Conservation (phyloP, 2,797 vertebrate genomes). For the Selene dorsalis region DNA sequence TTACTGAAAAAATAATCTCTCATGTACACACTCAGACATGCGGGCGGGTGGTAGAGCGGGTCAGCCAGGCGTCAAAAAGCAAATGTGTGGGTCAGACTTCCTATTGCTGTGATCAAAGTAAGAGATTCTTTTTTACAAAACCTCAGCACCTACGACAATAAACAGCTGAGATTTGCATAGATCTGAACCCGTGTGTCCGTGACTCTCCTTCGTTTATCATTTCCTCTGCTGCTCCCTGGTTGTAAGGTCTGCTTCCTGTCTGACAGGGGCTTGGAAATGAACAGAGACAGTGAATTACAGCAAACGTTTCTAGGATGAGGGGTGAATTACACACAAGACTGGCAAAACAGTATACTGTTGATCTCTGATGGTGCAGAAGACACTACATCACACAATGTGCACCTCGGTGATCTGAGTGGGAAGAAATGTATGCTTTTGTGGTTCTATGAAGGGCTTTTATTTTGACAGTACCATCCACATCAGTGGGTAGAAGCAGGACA, state of each 20-base stretch:
- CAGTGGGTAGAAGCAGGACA: neutral
- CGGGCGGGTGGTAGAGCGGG: too few relatives aligned
- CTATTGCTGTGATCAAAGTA: constrained; percentile 41
- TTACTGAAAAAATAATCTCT: constrained; percentile 36
- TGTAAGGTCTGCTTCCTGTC: constrained; percentile 42
- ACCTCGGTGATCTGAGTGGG: neutral
- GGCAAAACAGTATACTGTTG: neutral
- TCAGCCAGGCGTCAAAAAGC: constrained; percentile 49
- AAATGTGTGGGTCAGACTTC: constrained; percentile 16
- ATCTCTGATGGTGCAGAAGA: neutral
- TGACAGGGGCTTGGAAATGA: constrained; percentile 24
- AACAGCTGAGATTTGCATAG: constrained; percentile 45
- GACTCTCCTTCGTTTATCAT: constrained; percentile 43
- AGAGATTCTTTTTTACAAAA: constrained; percentile 3
- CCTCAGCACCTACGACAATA: constrained; percentile 53
- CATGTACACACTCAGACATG: constrained; percentile 14
- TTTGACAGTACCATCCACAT: neutral
- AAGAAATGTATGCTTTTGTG: neutral
- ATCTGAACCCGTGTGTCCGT: constrained; percentile 25
- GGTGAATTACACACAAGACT: constrained; percentile 45
- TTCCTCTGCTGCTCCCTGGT: constrained; percentile 42
- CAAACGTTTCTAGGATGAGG: constrained; percentile 13
- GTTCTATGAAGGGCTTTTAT: neutral
- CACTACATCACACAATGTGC: neutral
- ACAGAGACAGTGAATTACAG: constrained; percentile 33